Percentiles rank a stretch among this genome's conserved stretches.
phyloP scores from a whole-genome alignment of 2,113 vertebrate species.

The Rhea americana region DNA sequence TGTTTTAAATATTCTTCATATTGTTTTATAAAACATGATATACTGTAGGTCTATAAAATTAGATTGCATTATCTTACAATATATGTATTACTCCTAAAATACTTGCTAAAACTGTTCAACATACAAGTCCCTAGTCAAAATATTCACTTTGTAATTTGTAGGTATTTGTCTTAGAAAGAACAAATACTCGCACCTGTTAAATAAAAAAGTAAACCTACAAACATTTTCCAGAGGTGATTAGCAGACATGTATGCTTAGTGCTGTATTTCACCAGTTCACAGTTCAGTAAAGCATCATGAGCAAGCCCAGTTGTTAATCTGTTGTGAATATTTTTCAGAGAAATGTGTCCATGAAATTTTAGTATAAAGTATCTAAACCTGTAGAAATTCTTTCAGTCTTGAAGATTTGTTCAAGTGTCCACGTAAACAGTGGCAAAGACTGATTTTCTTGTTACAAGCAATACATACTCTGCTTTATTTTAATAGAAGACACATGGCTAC shows the following conservation, averaged over 20 bases:
- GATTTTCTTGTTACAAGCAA: not conserved
- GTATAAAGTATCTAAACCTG: not conserved
- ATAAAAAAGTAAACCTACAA: not conserved
- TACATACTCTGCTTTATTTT: not conserved
- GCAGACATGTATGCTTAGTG: not conserved
- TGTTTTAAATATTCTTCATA: not conserved
- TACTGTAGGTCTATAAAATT: not conserved
- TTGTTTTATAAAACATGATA: not conserved
- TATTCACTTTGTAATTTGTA: not conserved
- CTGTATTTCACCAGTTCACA: not conserved
- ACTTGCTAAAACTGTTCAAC: not conserved
- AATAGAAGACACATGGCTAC: not conserved
- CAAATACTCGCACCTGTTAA: not conserved
- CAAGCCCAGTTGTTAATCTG: not conserved
- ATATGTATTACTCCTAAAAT: not conserved
- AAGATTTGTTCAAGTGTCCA: not conserved
- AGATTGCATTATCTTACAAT: not conserved
- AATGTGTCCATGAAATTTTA: not conserved
- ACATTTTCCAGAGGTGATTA: not conserved
- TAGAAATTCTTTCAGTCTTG: not conserved
- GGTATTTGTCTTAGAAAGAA: not conserved
- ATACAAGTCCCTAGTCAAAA: not conserved
- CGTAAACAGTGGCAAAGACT: not conserved
- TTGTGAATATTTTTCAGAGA: not conserved
- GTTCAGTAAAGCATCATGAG: not conserved